phyloP scores from a whole-genome alignment of 2,113 vertebrate species.

The Urocolius indicus region DNA sequence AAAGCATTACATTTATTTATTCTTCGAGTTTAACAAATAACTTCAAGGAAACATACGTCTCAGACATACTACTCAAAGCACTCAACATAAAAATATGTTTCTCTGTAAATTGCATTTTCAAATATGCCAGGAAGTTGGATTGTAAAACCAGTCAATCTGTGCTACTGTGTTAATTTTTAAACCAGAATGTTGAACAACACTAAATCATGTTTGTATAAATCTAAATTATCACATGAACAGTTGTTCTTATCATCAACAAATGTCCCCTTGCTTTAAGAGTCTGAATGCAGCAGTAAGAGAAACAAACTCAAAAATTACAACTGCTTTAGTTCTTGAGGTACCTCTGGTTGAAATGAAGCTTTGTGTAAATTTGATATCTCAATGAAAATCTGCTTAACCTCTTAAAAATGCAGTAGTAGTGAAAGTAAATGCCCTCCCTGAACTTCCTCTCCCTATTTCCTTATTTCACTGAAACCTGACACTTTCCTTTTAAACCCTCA shows the following conservation, averaged over 20 bases:
- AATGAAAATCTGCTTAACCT: neutral
- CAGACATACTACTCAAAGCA: neutral
- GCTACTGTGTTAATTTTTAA: slow-evolving; percentile 22
- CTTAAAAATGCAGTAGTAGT: neutral
- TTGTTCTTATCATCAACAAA: neutral
- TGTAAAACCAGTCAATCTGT: slow-evolving; percentile 5
- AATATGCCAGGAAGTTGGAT: neutral
- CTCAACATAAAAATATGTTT: neutral
- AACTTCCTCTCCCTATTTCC: neutral
- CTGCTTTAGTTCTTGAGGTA: neutral
- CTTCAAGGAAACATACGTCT: neutral
- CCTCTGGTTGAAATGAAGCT: neutral
- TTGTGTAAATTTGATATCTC: neutral
- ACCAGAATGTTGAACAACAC: slow-evolving; percentile 14
- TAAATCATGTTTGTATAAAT: slow-evolving; percentile 20
- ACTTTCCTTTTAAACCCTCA: neutral
- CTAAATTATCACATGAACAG: neutral
- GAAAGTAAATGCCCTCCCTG: neutral
- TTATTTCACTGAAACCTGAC: neutral
- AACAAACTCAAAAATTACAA: neutral
- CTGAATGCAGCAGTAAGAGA: neutral
- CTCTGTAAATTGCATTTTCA: neutral
- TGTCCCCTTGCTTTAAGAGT: neutral
- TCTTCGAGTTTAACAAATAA: neutral
- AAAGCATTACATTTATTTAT: neutral